Percentiles rank a stretch among this genome's conserved stretches.
These are phyloP conservation scores for Mesocentrotus franciscanus DNA, from an alignment of 53 echinoderm and acorn worm genomes.

Conservation along the genomic window DNA sequence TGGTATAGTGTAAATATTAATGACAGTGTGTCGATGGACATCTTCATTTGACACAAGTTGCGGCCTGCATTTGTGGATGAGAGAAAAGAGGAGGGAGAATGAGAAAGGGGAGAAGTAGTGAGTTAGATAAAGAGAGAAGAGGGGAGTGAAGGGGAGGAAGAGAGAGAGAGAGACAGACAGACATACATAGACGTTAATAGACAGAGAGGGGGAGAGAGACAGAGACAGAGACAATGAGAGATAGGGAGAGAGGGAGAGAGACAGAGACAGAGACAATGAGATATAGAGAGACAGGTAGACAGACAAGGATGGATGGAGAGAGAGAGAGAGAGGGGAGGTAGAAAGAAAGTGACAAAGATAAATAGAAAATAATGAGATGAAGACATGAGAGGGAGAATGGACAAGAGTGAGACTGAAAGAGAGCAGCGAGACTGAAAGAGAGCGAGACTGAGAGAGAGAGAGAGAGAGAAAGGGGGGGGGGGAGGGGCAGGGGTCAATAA, in stretches of 20 bases:
- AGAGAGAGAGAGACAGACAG: neutral
- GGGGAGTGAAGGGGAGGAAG: neutral
- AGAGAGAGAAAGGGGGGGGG: no score
- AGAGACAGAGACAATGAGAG: no score
- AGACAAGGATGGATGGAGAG: neutral
- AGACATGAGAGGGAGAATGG: no score
- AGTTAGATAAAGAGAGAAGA: neutral
- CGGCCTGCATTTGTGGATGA: neutral
- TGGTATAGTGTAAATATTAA: slow-evolving; percentile 31
- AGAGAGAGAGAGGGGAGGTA: neutral
- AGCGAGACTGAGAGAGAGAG: no score
- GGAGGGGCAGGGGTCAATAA: no score
- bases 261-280: no score
- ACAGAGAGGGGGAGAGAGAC: neutral
- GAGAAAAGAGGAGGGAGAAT: neutral
- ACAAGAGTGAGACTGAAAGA: neutral
- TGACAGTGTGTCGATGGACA: slow-evolving; percentile 12
- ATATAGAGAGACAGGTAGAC: neutral
- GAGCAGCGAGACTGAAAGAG: no score
- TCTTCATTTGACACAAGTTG: slow-evolving; percentile 31
- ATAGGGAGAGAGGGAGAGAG: neutral
- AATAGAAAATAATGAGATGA: no score
- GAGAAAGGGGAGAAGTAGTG: neutral
- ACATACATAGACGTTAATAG: no score
- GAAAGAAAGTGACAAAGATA: neutral